Percentiles rank a stretch among this genome's conserved stretches.
phyloP scores from a whole-genome alignment of 1,140 invertebrate species.

The Calliphora vicina region DNA sequence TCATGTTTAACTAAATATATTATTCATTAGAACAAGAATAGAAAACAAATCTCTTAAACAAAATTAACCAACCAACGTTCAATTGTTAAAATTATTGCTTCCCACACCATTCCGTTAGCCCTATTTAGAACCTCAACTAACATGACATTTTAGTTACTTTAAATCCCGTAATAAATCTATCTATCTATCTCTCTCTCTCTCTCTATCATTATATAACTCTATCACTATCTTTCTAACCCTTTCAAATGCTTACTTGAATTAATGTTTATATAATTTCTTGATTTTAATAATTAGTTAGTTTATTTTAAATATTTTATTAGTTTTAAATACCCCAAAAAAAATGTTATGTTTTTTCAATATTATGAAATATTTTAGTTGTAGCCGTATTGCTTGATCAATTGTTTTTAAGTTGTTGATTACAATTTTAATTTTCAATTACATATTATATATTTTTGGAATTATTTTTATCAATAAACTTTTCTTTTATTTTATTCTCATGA shows the following conservation, averaged over 20 bases:
- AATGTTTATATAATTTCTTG: neutral
- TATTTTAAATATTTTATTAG: too few relatives aligned
- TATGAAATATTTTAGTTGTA: too few relatives aligned
- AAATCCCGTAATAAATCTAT: constrained; percentile 15
- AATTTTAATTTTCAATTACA: too few relatives aligned
- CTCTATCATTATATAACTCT: neutral
- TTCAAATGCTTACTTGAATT: neutral
- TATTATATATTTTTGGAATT: too few relatives aligned
- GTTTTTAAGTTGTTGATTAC: too few relatives aligned
- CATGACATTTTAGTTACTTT: constrained; percentile 41
- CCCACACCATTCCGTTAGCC: constrained; percentile 63
- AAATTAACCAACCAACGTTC: constrained; percentile 55
- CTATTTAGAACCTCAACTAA: constrained; percentile 60
- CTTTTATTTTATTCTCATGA: too few relatives aligned
- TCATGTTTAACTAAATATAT: constrained; percentile 52
- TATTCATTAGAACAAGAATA: neutral
- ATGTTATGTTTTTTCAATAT: too few relatives aligned
- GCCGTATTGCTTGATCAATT: too few relatives aligned
- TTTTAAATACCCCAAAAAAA: too few relatives aligned
- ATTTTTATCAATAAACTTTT: too few relatives aligned
- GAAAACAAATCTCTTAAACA: neutral
- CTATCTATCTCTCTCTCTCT: neutral
- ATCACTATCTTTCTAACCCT: neutral
- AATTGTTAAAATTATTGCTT: constrained; percentile 62
- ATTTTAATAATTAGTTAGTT: neutral